Evolutionary conservation across 2,888 invertebrate genomes (phyloP).

Genomic region (Drosophila eohydei): DNA sequence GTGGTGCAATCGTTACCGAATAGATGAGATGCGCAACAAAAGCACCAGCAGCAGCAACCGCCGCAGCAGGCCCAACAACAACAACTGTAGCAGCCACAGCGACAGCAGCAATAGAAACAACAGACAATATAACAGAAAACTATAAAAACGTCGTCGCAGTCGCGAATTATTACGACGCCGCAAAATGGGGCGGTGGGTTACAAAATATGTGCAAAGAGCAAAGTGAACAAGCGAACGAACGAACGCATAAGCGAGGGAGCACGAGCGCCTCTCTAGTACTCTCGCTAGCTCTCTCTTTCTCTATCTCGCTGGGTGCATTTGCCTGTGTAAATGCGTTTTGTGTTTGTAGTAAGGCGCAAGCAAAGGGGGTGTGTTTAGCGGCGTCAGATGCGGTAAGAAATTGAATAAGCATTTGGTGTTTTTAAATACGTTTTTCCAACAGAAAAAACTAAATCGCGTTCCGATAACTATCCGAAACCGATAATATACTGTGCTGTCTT

Average conservation of each 20-base stretch:
- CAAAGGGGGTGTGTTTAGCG: conserved; percentile 7
- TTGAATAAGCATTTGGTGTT: conserved; percentile 44
- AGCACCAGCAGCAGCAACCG: conserved; percentile 15
- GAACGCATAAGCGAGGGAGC: conserved; percentile 14
- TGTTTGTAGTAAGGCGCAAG: neutral
- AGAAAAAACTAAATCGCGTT: conserved; percentile 5
- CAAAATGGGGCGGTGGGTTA: conserved; percentile 74
- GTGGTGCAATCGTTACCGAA: conserved; percentile 71
- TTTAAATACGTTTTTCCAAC: conserved; percentile 10
- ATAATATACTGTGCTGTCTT: conserved; percentile 2
- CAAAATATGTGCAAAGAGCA: conserved; percentile 57
- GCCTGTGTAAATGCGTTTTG: conserved; percentile 7
- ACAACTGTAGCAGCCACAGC: neutral
- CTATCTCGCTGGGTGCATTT: conserved; percentile 5
- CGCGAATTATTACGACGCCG: conserved; percentile 75
- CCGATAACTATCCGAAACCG: conserved; percentile 15
- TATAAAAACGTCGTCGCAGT: conserved; percentile 76
- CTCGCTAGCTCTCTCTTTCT: neutral
- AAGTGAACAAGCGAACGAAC: conserved; percentile 7
- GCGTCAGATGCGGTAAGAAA: conserved; percentile 54
- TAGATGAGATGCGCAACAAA: conserved; percentile 68
- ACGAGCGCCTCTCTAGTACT: neutral
- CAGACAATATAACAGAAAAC: conserved; percentile 64
- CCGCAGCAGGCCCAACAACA: conserved; percentile 10
- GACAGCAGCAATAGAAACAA: conserved; percentile 30